These are phyloP conservation scores for Limosa lapponica DNA, from an alignment of 2,797 vertebrate genomes.

Conservation along the genomic window DNA sequence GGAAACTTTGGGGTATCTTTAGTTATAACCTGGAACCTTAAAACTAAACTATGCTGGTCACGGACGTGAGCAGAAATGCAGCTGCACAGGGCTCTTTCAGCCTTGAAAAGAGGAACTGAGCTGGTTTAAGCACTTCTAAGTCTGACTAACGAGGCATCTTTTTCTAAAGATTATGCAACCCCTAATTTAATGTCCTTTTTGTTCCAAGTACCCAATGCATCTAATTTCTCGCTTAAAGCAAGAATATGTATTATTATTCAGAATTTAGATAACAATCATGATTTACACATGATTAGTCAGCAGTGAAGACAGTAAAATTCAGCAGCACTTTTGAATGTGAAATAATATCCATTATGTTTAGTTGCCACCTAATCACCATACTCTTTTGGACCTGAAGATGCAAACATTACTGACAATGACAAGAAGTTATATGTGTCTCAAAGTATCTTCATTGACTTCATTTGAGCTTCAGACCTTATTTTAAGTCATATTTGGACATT, in stretches of 20 bases:
- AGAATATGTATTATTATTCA: background rate
- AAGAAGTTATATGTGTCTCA: background rate
- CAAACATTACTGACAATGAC: background rate
- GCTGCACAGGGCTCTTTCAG: background rate
- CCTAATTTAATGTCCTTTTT: background rate
- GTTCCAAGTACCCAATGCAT: background rate
- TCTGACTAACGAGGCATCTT: background rate
- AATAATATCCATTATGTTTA: background rate
- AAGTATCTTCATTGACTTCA: background rate
- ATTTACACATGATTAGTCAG: background rate
- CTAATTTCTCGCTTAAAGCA: background rate
- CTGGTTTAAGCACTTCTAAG: background rate
- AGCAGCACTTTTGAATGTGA: background rate
- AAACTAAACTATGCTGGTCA: background rate
- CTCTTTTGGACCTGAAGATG: background rate
- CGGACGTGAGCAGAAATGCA: background rate
- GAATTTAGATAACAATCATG: background rate
- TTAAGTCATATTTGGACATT: background rate
- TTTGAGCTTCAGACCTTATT: background rate
- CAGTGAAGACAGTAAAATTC: background rate
- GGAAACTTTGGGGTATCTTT: background rate
- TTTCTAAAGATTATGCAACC: background rate
- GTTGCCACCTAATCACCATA: background rate
- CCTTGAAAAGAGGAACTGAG: background rate
- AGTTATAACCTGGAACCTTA: background rate